Evolutionary conservation across 2,113 vertebrate species (phyloP), one percentile per base, ranked within the genome.

Genomic region (Callocephalon fimbriatum): DNA sequence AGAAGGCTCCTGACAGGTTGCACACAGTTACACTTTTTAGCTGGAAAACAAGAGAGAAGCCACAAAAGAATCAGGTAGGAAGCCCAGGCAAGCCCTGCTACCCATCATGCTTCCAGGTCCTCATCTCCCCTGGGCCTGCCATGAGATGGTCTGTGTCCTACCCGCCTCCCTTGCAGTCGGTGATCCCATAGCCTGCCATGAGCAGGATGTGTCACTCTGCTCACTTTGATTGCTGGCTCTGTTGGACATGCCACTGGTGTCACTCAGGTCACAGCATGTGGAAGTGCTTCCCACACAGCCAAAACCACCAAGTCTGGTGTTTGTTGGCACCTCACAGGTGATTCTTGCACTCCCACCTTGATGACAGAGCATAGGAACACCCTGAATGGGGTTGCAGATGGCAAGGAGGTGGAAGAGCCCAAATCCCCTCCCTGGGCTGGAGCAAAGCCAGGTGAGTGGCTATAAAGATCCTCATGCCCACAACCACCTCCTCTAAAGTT

Each of bases 261-360:
- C 32, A 61, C 25, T 26, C 31, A 22, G 37, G 40, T 27, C 38
- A 48, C 67, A n/a, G 3, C 7, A 0, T 4, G n/a, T 2, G 0
- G 23, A 71, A 61, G 10, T 27, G 54, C 25, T 86, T 62, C 19
- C 48, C 27, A 4, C 4, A 38, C 35, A 35, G 31, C 54, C 54
- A n/a, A n/a, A n/a, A 6, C 31, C 31, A 21, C 54, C 32, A 58
- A 58, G 6, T 53, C n/a, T 2, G 25, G 37, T 21, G 40, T 5
- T 50, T 45, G 38, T n/a, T 54, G 73, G 22, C 50, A 47, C 15
- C 19, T 13, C 16, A 9, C 38, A 10, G 14, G 35, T 8, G 65
- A 27, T n/a, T 25, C 50, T 18, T 26, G 6, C 3, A 2, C 13
- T 76, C 32, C 27, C 61, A 42, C 50, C 7, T 27, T 25, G 4